A percentile compares a stretch with the other conserved stretches of the same genome.
Conservation (phyloP, 2,113 vertebrate species). For the Oreochromis spilurus region DNA sequence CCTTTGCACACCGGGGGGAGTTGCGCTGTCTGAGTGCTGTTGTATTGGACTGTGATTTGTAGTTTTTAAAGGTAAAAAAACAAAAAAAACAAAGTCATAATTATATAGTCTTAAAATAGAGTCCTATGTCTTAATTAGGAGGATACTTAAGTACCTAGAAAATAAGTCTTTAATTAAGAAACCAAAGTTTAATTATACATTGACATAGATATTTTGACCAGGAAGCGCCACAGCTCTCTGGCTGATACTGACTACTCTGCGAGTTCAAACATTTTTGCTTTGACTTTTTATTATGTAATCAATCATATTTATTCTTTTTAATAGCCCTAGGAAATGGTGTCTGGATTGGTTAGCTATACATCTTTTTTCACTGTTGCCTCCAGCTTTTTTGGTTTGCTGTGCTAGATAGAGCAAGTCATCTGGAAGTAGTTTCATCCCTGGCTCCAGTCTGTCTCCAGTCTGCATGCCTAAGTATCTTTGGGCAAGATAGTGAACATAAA, state of each 20-base stretch:
- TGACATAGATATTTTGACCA: background rate
- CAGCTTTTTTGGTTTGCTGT: background rate
- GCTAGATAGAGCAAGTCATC: background rate
- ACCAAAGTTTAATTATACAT: conserved; percentile 12
- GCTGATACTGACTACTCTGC: background rate
- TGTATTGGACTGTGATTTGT: conserved; percentile 6
- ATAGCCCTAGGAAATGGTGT: background rate
- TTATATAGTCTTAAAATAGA: background rate
- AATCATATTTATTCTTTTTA: background rate
- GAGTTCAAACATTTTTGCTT: background rate
- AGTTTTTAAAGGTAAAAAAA: background rate
- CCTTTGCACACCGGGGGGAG: background rate
- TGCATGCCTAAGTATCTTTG: background rate
- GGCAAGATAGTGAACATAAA: background rate
- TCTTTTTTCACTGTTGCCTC: background rate
- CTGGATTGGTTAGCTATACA: background rate
- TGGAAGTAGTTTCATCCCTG: background rate
- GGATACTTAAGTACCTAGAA: background rate
- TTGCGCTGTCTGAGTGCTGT: background rate
- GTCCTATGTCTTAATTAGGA: conserved; percentile 7
- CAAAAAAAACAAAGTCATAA: background rate
- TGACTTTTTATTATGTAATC: background rate
- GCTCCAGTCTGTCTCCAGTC: background rate
- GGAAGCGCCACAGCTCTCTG: background rate
- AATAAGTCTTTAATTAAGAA: conserved; percentile 27